Conservation (phyloP, 2,888 invertebrate genomes). For the Yponomeuta evonymella region DNA sequence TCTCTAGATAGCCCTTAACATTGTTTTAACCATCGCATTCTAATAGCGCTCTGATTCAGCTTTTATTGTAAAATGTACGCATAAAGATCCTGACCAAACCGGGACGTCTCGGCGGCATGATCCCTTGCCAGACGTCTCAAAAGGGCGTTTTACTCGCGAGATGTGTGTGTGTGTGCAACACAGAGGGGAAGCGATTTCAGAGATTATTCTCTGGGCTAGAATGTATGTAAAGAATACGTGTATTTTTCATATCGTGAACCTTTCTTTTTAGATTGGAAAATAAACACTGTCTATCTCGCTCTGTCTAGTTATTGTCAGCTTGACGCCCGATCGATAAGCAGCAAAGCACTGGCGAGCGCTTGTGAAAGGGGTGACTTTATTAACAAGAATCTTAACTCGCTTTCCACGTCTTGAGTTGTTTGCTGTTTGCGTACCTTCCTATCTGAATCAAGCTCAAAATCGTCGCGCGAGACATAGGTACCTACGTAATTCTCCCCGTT, state of each 20-base stretch:
- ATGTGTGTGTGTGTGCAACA: conserved; percentile 50
- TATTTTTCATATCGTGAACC: conserved; percentile 5
- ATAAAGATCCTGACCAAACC: background rate
- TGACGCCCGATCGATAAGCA: background rate
- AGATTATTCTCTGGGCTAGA: conserved; percentile 31
- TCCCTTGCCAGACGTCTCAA: conserved; percentile 49
- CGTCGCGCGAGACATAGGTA: background rate
- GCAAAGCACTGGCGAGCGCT: background rate
- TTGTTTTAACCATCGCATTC: background rate
- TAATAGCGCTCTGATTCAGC: background rate
- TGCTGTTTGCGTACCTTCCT: background rate
- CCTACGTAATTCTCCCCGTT: background rate
- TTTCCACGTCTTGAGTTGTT: background rate
- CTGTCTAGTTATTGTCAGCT: background rate
- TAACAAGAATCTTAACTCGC: background rate
- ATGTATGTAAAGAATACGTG: background rate
- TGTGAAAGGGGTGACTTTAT: conserved; percentile 1
- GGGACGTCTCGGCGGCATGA: background rate
- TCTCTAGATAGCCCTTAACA: no score
- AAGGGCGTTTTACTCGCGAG: conserved; percentile 59
- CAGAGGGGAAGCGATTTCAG: conserved; percentile 41
- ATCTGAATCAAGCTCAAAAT: background rate
- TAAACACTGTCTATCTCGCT: background rate
- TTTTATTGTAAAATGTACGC: background rate
- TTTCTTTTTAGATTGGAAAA: conserved; percentile 3